Base-by-base conservation (phyloP, 2,888 invertebrate genomes). In the Sphaerophoria rueppellii region DNA sequence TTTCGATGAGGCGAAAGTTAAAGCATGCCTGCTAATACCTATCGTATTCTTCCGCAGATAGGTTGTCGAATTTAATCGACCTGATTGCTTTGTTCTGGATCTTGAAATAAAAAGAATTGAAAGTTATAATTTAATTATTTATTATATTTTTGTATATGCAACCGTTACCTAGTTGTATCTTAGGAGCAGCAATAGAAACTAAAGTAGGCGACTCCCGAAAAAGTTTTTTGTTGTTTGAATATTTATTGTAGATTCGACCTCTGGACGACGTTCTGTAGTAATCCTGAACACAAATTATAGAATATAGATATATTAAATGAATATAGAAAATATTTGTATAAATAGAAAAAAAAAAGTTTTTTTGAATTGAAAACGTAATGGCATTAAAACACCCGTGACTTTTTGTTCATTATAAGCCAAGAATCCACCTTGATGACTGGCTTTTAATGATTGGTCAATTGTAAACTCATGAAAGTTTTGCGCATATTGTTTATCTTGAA, bases 331-430 rank as follows among this genome's bases (percentile, higher is more conserved):
- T 24, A 1, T 24, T 24, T 24, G 1, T 2, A 24, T 2, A 24
- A 24, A 2, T 24, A 24, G 24, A 24, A 24, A 24, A 24, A n/a
- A n/a, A 34, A 54, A 54, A 54, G 34, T 32, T 34, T 54, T 9
- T 3, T 9, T 32, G 34, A 54, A 54, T 54, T 54, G 54, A 54
- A 54, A 54, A 12, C 34, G 24, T 34, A 54, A 57, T 35, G 57
- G 57, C 57, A 57, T 57, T 57, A 57, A 37, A 57, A 57, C 14
- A 14, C 35, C 57, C 35, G 34, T 57, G 35, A 14, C 35, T n/a
- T 57, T 35, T 35, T 35, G 34, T 1, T n/a, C 57, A 1, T 57
- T 35, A 57, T 57, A 57, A 14, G 54, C 54, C 4, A 54, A 32
- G 6, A 16, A 24, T 54, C 54, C 54, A 32, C 32, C 32, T 54